Evolutionary conservation across 2,797 vertebrate species (phyloP), one percentile per base, ranked within the genome.

Genomic region (Limnodromus scolopaceus): DNA sequence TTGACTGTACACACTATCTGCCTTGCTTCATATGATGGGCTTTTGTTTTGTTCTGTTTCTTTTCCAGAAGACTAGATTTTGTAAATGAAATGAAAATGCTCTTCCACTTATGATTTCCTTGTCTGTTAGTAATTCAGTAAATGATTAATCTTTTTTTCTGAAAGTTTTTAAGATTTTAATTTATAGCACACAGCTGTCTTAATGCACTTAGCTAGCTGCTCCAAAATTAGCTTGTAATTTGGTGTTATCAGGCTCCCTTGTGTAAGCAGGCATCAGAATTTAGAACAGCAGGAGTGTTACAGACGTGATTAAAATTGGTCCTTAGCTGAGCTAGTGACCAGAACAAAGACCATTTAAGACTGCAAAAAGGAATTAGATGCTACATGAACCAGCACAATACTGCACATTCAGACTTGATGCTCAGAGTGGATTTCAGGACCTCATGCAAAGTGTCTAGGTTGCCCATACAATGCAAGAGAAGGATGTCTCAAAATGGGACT

Each of bases 201-300:
- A 87, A 68, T 81, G 89, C 74, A 85, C 86, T 95, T 95, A 85
- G 60, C 82, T 93, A 4, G 16, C 41, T 96, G 90, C 88, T 96
- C 75, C 79, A 94, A 94, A 96, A 96, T 96, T 92, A 96, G 77
- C 80, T 78, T 77, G 88, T 94, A 94, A 96, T 96, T 97, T 95
- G 53, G 58, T 89, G 83, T 92, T 94, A 96, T 82, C 95, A 95
- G 91, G 85, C 92, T 93, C 41, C 75, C 78, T 79, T 82, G 69
- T 80, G 76, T 74, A 80, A 93, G 57, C 57, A 69, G 78, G 57
- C 49, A 49, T 38, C 60, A 93, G 89, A 89, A 96, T 95, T 94
- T 39, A 87, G 71, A 96, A 32, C 74, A 93, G 89, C 6, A 2
- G 54, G 76, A 79, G 7, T 66, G 55, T 72, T 74, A 81, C 51